These are phyloP conservation scores for Hoplostethus mediterraneus DNA, from an alignment of 2,797 vertebrate genomes.

Conservation along the genomic window DNA sequence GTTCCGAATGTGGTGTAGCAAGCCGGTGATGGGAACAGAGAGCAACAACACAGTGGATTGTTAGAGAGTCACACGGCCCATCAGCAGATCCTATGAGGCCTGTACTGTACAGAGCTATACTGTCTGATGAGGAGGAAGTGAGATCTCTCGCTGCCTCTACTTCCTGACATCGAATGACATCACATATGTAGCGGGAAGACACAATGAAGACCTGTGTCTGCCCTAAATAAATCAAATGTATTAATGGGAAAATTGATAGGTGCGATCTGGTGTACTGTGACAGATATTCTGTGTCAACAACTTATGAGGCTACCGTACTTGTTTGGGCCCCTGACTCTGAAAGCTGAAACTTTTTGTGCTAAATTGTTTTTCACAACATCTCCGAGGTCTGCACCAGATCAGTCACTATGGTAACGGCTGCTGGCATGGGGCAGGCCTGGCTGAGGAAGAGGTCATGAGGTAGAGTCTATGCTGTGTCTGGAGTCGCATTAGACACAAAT, in stretches of 20 bases:
- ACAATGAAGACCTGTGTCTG: slow-evolving; percentile 52
- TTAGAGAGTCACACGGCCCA: slow-evolving; percentile 52
- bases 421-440: not conserved
- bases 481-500: not conserved
- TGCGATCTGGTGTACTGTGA: no score
- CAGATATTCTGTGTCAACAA: not conserved
- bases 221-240: not conserved
- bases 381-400: not conserved
- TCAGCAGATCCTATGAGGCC: slow-evolving; percentile 42
- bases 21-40: slow-evolving; percentile 23
- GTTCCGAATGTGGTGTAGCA: slow-evolving; percentile 1
- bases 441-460: not conserved
- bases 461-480: no score
- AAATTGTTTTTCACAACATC: not conserved
- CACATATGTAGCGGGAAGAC: slow-evolving; percentile 2
- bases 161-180: slow-evolving; percentile 33
- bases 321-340: not conserved
- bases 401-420: not conserved
- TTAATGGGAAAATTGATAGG: no score
- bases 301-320: not conserved
- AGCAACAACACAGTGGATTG: slow-evolving; percentile 61
- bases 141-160: not conserved
- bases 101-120: slow-evolving; percentile 43
- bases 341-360: not conserved
- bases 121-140: slow-evolving; percentile 38